A percentile compares a stretch with the other conserved stretches of the same genome.
These are phyloP conservation scores for Stegostoma tigrinum DNA, from an alignment of 2,113 vertebrate species.

Conservation along the genomic window DNA sequence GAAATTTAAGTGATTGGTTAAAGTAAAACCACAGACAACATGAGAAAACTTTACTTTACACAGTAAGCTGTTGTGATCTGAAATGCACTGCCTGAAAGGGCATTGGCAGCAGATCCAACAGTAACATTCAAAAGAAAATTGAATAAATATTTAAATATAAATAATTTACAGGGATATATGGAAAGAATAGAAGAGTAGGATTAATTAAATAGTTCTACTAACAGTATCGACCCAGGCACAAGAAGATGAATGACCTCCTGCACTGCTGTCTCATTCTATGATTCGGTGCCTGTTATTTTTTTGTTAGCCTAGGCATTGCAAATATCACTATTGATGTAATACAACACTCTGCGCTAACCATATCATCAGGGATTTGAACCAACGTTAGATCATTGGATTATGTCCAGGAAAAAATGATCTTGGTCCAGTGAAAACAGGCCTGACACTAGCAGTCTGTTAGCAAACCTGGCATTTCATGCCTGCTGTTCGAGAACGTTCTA, in stretches of 20 bases:
- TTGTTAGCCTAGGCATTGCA: background rate
- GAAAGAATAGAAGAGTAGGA: background rate
- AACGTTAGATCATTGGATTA: constrained; percentile 4
- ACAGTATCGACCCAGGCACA: background rate
- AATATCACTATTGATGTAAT: constrained; percentile 17
- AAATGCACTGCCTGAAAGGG: background rate
- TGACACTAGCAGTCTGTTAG: constrained; percentile 20
- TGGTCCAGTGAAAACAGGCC: constrained; percentile 22
- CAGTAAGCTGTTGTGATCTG: background rate
- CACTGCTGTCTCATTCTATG: background rate
- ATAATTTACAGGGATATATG: background rate
- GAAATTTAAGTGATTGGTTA: background rate
- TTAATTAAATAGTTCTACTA: background rate
- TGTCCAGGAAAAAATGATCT: constrained; percentile 22
- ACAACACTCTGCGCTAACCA: background rate
- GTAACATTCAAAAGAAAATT: background rate
- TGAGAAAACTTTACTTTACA: background rate
- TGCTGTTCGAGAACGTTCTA: background rate
- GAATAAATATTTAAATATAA: background rate
- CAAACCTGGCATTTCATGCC: background rate
- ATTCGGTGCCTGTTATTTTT: constrained; percentile 14
- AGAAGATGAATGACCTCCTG: background rate
- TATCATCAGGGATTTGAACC: background rate
- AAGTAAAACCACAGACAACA: background rate
- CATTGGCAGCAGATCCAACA: background rate